phyloP scores from a whole-genome alignment of 2,888 invertebrate genomes.

The Cerceris ruficornis region DNA sequence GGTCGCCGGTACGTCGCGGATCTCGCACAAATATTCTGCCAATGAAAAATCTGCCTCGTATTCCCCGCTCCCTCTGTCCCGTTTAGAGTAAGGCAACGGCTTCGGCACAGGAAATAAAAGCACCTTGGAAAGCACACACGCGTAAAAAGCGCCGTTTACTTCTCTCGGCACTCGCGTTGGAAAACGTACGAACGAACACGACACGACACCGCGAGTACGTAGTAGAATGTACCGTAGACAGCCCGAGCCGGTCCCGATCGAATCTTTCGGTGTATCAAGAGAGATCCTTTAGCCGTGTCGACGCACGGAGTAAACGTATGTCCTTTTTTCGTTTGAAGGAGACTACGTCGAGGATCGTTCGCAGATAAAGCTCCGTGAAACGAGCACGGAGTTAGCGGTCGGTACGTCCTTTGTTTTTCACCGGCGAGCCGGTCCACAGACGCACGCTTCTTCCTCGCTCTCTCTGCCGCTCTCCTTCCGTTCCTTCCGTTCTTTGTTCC shows the following conservation, averaged over 20 bases:
- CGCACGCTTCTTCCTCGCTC: constrained; percentile 38
- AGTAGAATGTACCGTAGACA: constrained; percentile 12
- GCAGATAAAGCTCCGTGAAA: too few relatives aligned
- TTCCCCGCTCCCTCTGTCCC: constrained; percentile 5
- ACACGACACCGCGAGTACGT: neutral
- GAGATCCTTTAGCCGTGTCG: neutral
- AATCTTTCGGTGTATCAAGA: neutral
- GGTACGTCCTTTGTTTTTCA: constrained; percentile 1
- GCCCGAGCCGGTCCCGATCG: neutral
- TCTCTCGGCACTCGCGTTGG: constrained; percentile 8
- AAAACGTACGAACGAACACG: constrained; percentile 15
- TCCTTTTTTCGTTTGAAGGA: too few relatives aligned
- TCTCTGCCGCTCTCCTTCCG: constrained; percentile 36
- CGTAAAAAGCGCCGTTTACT: constrained; percentile 14
- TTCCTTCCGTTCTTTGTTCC: constrained; percentile 66
- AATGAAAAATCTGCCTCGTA: constrained; percentile 27
- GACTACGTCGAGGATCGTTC: too few relatives aligned
- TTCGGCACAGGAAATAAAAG: constrained; percentile 32
- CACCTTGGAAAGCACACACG: constrained; percentile 46
- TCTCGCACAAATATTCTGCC: constrained; percentile 26
- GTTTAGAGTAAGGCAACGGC: neutral
- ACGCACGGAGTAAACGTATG: too few relatives aligned
- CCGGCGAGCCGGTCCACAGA: constrained; percentile 44
- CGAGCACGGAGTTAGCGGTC: neutral
- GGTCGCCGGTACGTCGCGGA: constrained; percentile 53